Percentiles rank a stretch among this genome's conserved stretches.
These are phyloP conservation scores for Calephelis virginiensis DNA, from an alignment of 1,140 invertebrate species.

Conservation along the genomic window DNA sequence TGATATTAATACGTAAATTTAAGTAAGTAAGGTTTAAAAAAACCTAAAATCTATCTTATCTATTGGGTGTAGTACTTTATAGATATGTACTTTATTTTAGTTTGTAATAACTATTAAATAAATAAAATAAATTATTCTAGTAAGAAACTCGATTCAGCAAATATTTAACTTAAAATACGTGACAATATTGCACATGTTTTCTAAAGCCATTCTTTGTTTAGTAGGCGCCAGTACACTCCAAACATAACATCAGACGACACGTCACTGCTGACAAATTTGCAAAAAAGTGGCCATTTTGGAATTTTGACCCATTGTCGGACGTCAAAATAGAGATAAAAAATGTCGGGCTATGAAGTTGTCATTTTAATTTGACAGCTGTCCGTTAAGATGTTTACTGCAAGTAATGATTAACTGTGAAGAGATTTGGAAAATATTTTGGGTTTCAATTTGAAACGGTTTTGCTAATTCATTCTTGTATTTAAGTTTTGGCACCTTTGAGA, in stretches of 20 bases:
- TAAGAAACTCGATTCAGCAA: neutral
- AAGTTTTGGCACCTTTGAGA: too few species aligned
- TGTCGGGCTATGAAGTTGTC: conserved; percentile 45
- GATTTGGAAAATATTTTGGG: conserved; percentile 44
- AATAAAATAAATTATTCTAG: too few species aligned
- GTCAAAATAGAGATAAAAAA: conserved; percentile 18
- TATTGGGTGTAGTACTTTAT: too few species aligned
- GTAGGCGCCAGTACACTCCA: conserved; percentile 16
- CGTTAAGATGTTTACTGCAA: conserved; percentile 49
- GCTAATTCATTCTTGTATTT: neutral
- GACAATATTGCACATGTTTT: neutral
- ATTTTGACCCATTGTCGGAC: conserved; percentile 26
- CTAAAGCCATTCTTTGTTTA: conserved; percentile 4
- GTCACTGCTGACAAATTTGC: conserved; percentile 27
- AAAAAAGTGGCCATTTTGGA: conserved; percentile 20
- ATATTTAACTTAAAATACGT: conserved; percentile 9
- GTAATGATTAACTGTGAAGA: conserved; percentile 43
- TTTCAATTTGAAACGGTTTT: neutral
- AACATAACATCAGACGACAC: conserved; percentile 28
- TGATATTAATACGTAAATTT: too few species aligned
- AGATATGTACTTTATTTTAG: too few species aligned
- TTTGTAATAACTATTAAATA: too few species aligned
- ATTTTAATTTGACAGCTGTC: conserved; percentile 65
- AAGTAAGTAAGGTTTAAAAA: too few species aligned
- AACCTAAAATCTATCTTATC: too few species aligned